Percentiles rank a stretch among this genome's conserved stretches.
These are phyloP conservation scores for Brachyistius frenatus DNA, from an alignment of 2,113 vertebrate genomes.

Conservation along the genomic window DNA sequence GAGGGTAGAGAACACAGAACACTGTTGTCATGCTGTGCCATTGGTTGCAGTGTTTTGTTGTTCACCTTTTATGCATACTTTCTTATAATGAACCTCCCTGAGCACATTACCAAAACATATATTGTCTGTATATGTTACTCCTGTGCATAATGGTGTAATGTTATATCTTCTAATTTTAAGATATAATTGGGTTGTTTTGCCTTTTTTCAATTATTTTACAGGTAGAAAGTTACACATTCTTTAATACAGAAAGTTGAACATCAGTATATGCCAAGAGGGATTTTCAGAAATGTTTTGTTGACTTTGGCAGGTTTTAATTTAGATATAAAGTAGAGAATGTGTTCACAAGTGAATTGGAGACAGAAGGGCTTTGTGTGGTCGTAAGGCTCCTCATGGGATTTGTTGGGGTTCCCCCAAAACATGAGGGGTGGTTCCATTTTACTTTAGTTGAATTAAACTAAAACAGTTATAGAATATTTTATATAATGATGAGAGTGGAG, in stretches of 20 bases:
- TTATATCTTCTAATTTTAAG: not conserved
- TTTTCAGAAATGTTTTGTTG: not conserved
- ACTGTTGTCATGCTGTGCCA: not conserved
- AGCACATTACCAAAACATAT: no score
- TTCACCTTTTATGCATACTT: no score
- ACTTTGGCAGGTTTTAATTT: not conserved
- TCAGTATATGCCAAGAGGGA: not conserved
- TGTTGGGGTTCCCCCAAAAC: not conserved
- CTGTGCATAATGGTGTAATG: not conserved
- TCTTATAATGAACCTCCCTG: no score
- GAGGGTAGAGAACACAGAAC: not conserved
- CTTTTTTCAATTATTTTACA: not conserved
- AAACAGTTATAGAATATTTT: not conserved
- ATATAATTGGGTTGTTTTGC: no score
- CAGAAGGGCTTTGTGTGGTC: constrained; percentile 2
- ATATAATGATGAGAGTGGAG: not conserved
- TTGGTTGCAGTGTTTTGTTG: no score
- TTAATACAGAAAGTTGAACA: not conserved
- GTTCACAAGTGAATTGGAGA: constrained; percentile 24
- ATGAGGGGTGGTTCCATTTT: not conserved
- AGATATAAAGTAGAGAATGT: not conserved
- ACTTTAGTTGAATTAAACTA: not conserved
- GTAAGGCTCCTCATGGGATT: constrained; percentile 11
- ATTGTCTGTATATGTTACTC: not conserved
- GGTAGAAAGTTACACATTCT: not conserved